phyloP scores from a whole-genome alignment of 2,888 invertebrate genomes.

The Invenusta paracnida region DNA sequence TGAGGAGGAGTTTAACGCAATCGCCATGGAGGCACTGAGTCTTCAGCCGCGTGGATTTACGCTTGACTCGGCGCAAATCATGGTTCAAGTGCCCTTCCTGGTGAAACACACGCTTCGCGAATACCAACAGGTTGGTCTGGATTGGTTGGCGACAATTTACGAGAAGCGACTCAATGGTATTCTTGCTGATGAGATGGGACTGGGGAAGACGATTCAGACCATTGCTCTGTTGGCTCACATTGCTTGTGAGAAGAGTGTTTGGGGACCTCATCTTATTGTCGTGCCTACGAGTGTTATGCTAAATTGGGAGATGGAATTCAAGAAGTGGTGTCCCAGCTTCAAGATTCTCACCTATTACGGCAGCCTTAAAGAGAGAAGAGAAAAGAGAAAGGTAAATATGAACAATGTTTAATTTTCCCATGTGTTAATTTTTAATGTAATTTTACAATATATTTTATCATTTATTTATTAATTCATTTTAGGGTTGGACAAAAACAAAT shows the following conservation, averaged over 20 bases:
- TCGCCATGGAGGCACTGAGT: constrained; percentile 85
- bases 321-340: constrained; percentile 98
- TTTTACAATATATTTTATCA: neutral
- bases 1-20: constrained; percentile 64
- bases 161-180: constrained; percentile 90
- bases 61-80: constrained; percentile 80
- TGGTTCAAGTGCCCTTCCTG: constrained; percentile 48
- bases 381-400: constrained; percentile 60
- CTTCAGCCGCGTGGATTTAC: constrained; percentile 97
- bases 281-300: constrained; percentile 98
- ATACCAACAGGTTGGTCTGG: constrained; percentile 92
- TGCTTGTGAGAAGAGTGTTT: constrained; percentile 81
- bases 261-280: constrained; percentile 97
- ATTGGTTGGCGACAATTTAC: constrained; percentile 93
- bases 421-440: neutral
- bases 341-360: constrained; percentile 98
- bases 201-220: constrained; percentile 87
- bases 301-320: constrained; percentile 99
- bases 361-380: constrained; percentile 78
- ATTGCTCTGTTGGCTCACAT: constrained; percentile 87
- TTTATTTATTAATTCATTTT: neutral
- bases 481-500: constrained; percentile 94
- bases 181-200: constrained; percentile 91
- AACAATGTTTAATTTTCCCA: neutral
- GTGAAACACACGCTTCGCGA: constrained; percentile 62